Evolutionary conservation across 2,888 invertebrate species (phyloP), one percentile per base, ranked within the genome.

Genomic region (Melieria crassipennis): DNA sequence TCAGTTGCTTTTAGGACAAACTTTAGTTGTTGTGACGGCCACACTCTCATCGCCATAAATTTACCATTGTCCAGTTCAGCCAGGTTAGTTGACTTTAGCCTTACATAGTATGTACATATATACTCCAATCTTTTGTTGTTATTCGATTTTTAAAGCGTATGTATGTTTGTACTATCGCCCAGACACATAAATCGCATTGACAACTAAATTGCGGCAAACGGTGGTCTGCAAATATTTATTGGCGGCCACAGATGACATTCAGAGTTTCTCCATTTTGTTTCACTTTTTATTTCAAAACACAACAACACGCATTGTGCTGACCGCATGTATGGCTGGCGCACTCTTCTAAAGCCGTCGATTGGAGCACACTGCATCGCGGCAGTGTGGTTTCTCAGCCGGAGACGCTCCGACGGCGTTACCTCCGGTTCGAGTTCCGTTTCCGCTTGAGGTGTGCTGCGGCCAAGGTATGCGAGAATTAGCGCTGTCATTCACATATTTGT

Each of bases 391-490:
- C 73, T 74, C 69, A 66, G 81, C 84, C 83, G 83, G 84, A 84
- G 84, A 84, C 82, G 83, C 79, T 83, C 82, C 82, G 83, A 82
- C 81, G 81, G 82, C 81, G 81, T 79, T 81, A 82, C 82, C 84
- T 84, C 84, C 83, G 83, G 82, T 79, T 80, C 78, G 78, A 81
- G 80, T 81, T 84, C 79, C 82, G 82, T 80, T 84, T 84, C 84
- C 83, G 82, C 74, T 77, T 73, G 69, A 69, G 76, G 76, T 76
- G 75, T 76, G 69, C 75, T 30, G 16, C 42, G 60, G 63, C 64
- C 67, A 70, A 56, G 64, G 52, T 70, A 58, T 65, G 69, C 48
- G 52, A 67, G 48, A 62, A 45, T 47, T 43, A 58, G 47, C n/a
- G 30, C 69, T 72, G 73, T 71, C 71, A 75, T 72, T 71, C 74